Evolutionary conservation across 2,888 invertebrate species (phyloP).

Genomic region (Eumerus sabulonum): DNA sequence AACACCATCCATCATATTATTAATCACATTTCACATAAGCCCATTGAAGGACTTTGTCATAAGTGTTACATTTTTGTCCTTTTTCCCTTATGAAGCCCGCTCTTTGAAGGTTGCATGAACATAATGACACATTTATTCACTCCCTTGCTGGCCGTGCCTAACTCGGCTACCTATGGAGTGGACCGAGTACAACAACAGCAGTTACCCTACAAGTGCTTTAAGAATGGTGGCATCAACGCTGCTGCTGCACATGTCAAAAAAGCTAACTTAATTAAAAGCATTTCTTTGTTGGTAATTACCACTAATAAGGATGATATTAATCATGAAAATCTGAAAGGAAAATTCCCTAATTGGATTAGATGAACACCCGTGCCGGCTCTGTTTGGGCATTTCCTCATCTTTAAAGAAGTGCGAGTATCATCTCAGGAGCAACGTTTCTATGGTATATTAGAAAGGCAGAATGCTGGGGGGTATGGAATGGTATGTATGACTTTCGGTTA

Average conservation of each 20-base stretch:
- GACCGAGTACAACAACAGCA: no score
- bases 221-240: background rate
- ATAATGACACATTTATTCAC: conserved; percentile 52
- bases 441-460: no score
- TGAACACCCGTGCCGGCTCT: conserved; percentile 1
- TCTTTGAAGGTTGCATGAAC: background rate
- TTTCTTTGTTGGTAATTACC: conserved; percentile 56
- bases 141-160: conserved; percentile 1
- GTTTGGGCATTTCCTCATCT: no score
- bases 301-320: conserved; percentile 52
- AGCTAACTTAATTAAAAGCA: conserved; percentile 54
- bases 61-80: conserved; percentile 36
- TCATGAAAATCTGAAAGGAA: conserved; percentile 45
- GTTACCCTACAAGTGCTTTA: no score
- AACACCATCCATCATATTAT: conserved; percentile 53
- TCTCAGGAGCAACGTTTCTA: no score
- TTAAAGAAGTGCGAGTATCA: no score
- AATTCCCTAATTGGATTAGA: conserved; percentile 46
- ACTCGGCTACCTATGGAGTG: no score
- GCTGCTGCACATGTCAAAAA: conserved; percentile 46
- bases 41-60: conserved; percentile 18
- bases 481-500: no score
- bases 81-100: conserved; percentile 7
- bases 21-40: conserved; percentile 43
- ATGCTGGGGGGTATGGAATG: no score